Conservation (phyloP, 2,888 invertebrate genomes). For the Strigamia crassipes region DNA sequence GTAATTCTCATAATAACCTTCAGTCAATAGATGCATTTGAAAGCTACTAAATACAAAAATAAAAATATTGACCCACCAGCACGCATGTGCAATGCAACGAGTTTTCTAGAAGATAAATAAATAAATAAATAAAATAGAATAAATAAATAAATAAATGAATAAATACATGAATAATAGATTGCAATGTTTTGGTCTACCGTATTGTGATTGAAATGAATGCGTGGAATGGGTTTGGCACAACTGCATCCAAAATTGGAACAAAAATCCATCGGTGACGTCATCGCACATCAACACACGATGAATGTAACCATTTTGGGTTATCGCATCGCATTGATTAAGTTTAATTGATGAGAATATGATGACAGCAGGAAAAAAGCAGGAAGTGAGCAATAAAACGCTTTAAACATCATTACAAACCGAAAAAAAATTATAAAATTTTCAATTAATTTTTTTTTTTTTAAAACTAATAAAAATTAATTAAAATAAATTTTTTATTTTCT, state of each 20-base stretch:
- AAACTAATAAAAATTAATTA: no score
- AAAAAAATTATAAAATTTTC: no score
- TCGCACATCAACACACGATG: neutral
- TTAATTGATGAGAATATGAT: neutral
- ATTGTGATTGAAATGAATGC: neutral
- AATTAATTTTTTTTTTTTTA: no score
- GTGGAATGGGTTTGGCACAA: neutral
- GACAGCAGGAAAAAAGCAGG: neutral
- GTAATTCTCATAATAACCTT: no score
- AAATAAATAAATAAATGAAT: no score
- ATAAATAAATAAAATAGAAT: neutral
- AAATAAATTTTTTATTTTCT: no score
- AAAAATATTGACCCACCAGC: neutral
- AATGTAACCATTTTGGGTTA: constrained; percentile 26
- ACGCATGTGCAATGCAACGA: constrained; percentile 36
- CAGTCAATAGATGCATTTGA: no score
- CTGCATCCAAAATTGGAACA: neutral
- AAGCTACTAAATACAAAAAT: neutral
- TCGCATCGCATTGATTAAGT: neutral
- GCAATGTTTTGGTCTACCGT: neutral
- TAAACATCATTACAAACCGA: neutral
- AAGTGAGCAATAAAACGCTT: neutral
- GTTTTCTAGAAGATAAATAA: neutral
- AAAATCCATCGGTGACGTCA: neutral
- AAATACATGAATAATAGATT: no score